Base-by-base conservation (phyloP, 2,113 vertebrate genomes). In the Camelus dromedarius region DNA sequence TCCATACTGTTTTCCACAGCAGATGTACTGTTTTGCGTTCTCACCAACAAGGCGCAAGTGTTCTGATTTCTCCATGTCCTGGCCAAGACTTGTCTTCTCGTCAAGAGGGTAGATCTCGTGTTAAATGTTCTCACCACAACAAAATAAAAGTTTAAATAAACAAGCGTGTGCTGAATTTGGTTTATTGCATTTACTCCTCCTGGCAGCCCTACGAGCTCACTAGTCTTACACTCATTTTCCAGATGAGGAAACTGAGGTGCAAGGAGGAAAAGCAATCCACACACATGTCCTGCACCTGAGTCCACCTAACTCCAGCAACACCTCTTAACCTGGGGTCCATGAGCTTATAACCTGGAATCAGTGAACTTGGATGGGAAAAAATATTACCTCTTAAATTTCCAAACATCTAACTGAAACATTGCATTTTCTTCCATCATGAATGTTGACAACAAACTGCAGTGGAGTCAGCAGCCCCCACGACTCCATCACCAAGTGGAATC, bases 391-490 rank as follows among this genome's bases (percentile, higher is more conserved):
- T 48, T 80, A 32, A 38, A 58, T 24, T 52, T 42, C 42, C 30
- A 14, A 50, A 72, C 19, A 20, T 58, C 70, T 30, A 13, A 54
- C 32, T 60, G 42, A 75, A 82, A 69, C 2, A 2, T 5, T 28
- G 5, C 54, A 22, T 52, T 77, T 73, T 83, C 32, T 83, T 62
- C 80, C 42, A 1, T 35, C 6, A 4, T 0, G 26, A 56, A 30
- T 15, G 8, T 11, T 15, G 5, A 24, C 35, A 14, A 20, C 38
- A 73, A 73, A 50, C 8, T 42, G 38, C 26, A 7, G 8, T 0
- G 0, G 1, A 0, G 15, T 22, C n/a, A 22, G 18, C 32, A 50
- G 70, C 70, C 66, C 19, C 54, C 13, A 0, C 4, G 3, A 76
- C 60, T 35, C 18, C 76, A 84, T 75, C 76, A 32, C 76, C 62